Base-by-base conservation (phyloP, 2,888 invertebrate genomes). In the Troides oblongomaculatus region DNA sequence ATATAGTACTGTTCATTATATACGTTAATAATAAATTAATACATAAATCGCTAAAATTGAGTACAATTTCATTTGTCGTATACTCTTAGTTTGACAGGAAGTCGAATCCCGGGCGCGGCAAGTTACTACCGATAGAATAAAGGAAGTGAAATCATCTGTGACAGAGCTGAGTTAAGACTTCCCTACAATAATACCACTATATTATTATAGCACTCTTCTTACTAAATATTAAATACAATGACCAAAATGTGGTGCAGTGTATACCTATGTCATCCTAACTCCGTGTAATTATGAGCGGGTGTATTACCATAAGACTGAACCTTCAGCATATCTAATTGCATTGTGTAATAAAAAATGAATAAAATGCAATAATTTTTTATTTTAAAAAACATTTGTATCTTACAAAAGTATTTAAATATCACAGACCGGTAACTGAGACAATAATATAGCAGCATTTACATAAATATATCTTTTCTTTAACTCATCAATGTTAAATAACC, bases 401-500 rank as follows among this genome's bases (percentile, higher is more conserved):
- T n/a, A 53, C 8, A 53, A 53, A n/a, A 23, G 10, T 58, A 14
- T 21, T 58, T 58, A 10, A 23, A 58, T 58, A 23, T 58, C 23
- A 58, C 21, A 23, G 57, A 23, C 14, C 23, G 14, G 57, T 58
- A n/a, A 58, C 21, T 57, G 23, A 25, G 12, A 23, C 1, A 23
- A n/a, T 53, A 53, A 8, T 6, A 58, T 23, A 12, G 7, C 23
- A 4, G 23, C 4, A 58, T 23, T 23, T 57, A 39, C 17, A 53
- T 18, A 53, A n/a, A 56, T 21, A 21, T 3, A 58, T 1, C 12
- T 58, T 58, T 53, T 18, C 53, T 46, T 56, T 58, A 58, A 23
- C n/a, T 23, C 1, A 62, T 10, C 7, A 58, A 21, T 36, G 61
- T 17, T 25, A 69, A 62, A 23, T 85, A 90, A 0, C 86, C 86